Conservation (phyloP, 2,888 invertebrate species). For the Caradrina kadenii region DNA sequence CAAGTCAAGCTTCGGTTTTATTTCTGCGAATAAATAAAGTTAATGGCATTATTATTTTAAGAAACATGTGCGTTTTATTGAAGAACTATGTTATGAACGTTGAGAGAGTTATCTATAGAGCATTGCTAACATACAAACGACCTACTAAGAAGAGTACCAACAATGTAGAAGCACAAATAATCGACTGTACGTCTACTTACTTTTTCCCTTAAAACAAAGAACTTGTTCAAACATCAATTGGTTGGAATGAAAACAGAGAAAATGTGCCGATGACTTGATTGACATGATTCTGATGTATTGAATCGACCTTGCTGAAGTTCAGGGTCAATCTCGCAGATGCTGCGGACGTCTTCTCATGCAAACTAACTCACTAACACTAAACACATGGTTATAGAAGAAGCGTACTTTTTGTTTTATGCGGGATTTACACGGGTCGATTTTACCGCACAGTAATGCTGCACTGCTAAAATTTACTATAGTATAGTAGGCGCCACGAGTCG, state of each 20-base stretch:
- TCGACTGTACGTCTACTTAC: slow-evolving; percentile 50
- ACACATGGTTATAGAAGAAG: slow-evolving; percentile 52
- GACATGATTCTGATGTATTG: slow-evolving; percentile 56
- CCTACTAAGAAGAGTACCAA: slow-evolving; percentile 29
- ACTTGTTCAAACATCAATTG: slow-evolving; percentile 51
- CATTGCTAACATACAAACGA: slow-evolving; percentile 46
- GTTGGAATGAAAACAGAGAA: slow-evolving; percentile 44
- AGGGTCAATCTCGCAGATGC: slow-evolving; percentile 62
- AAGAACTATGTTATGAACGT: slow-evolving; percentile 20
- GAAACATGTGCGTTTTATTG: slow-evolving; percentile 26
- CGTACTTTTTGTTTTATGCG: slow-evolving; percentile 44
- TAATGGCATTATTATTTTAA: slow-evolving; percentile 30
- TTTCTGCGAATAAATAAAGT: slow-evolving; percentile 37
- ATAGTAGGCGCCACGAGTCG: too few species aligned
- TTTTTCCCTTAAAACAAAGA: slow-evolving; percentile 59
- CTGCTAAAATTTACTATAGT: neutral
- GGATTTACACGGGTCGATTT: neutral
- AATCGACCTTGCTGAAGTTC: slow-evolving; percentile 65
- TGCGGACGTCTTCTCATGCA: slow-evolving; percentile 61
- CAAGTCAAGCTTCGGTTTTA: slow-evolving; percentile 7
- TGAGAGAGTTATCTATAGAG: slow-evolving; percentile 1
- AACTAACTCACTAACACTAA: slow-evolving; percentile 67
- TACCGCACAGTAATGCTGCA: neutral
- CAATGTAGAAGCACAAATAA: slow-evolving; percentile 62
- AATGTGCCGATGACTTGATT: slow-evolving; percentile 52